phyloP scores from a whole-genome alignment of 53 echinoderm and acorn worm species.

The Holothuria scabra region DNA sequence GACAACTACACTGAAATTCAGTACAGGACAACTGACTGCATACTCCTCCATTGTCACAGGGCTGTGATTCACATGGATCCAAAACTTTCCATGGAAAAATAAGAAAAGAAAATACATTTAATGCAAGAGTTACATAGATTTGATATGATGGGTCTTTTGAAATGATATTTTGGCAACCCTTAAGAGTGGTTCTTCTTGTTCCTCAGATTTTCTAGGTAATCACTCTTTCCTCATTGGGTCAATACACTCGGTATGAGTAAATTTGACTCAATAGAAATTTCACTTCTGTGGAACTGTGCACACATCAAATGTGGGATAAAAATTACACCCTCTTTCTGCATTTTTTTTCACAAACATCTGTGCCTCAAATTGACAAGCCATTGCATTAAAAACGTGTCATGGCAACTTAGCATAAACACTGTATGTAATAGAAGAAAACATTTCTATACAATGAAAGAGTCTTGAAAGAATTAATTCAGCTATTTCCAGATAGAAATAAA shows the following conservation, averaged over 20 bases:
- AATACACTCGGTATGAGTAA: too few species aligned
- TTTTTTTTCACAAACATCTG: too few species aligned
- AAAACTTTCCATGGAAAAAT: slow-evolving; percentile 13
- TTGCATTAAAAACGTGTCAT: too few species aligned
- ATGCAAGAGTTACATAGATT: not conserved
- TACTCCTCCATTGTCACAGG: slow-evolving; percentile 74
- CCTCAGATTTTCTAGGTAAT: not conserved
- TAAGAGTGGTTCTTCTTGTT: not conserved
- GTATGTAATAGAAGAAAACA: not conserved
- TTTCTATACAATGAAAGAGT: not conserved
- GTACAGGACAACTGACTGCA: slow-evolving; percentile 70
- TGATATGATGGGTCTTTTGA: too few species aligned
- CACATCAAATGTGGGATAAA: too few species aligned
- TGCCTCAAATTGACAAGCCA: too few species aligned
- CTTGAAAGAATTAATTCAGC: not conserved
- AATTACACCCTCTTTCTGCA: too few species aligned
- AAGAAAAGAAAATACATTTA: not conserved
- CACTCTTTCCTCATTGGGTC: too few species aligned
- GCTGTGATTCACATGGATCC: slow-evolving; percentile 61
- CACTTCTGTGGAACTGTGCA: too few species aligned
- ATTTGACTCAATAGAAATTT: too few species aligned
- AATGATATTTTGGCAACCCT: too few species aligned
- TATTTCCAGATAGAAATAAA: not conserved
- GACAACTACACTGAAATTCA: slow-evolving; percentile 46
- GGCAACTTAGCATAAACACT: too few species aligned